phyloP scores from a whole-genome alignment of 2,888 invertebrate genomes.

The Acronicta leporina region DNA sequence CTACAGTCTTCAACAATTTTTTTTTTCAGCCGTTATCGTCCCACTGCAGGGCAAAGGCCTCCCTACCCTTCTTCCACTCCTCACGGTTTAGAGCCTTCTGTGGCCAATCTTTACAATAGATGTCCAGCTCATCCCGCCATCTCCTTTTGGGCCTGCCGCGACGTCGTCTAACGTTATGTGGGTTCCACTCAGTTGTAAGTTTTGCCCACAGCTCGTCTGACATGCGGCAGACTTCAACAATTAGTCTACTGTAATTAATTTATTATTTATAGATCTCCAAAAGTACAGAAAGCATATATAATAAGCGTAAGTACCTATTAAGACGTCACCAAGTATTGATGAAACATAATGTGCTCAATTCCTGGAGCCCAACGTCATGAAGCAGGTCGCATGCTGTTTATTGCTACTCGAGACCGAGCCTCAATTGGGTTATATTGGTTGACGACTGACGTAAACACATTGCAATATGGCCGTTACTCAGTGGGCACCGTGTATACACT shows the following conservation, averaged over 20 bases:
- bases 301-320: not conserved
- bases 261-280: not conserved
- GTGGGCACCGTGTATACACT: slow-evolving; percentile 46
- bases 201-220: too few relatives aligned
- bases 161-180: too few relatives aligned
- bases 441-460: slow-evolving; percentile 59
- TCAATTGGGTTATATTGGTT: slow-evolving; percentile 84
- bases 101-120: too few relatives aligned
- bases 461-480: slow-evolving; percentile 59
- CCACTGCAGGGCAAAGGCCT: too few relatives aligned
- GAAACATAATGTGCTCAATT: slow-evolving; percentile 60
- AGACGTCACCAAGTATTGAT: slow-evolving; percentile 46
- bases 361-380: slow-evolving; percentile 53
- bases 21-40: too few relatives aligned
- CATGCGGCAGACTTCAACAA: too few relatives aligned
- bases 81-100: too few relatives aligned
- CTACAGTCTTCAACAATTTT: too few relatives aligned
- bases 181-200: too few relatives aligned
- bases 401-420: slow-evolving; percentile 57
- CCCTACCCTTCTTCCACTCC: too few relatives aligned
- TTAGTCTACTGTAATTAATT: not conserved
- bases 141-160: too few relatives aligned
- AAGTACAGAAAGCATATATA: not conserved
- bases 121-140: too few relatives aligned
- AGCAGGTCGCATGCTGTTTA: slow-evolving; percentile 63